A percentile compares a stretch with the other conserved stretches of the same genome.
Conservation (phyloP, 2,888 invertebrate genomes). For the Busseola fusca region DNA sequence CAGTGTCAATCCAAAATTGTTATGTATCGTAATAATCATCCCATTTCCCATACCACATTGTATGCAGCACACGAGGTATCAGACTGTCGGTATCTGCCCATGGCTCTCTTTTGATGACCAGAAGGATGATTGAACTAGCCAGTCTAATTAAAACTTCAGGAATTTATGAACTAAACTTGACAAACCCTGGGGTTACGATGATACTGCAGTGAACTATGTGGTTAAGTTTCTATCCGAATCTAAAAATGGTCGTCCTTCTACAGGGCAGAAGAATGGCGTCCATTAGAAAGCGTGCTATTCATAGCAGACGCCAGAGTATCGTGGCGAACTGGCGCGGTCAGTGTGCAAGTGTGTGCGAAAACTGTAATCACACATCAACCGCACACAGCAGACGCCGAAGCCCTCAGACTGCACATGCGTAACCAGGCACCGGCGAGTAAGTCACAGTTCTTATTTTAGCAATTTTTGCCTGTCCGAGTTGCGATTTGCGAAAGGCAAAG, state of each 20-base stretch:
- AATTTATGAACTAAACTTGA: background rate
- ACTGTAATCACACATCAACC: conserved; percentile 94
- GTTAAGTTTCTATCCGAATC: background rate
- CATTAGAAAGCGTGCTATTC: conserved; percentile 91
- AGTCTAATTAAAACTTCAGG: background rate
- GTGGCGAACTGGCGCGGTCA: conserved; percentile 88
- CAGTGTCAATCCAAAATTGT: background rate
- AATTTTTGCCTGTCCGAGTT: background rate
- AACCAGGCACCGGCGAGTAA: conserved; percentile 79
- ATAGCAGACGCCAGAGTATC: conserved; percentile 91
- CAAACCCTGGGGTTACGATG: background rate
- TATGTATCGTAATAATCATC: background rate
- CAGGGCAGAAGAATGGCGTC: conserved; percentile 91
- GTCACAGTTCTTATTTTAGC: conserved; percentile 46
- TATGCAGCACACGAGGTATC: background rate
- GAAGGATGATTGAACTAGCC: background rate
- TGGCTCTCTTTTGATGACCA: background rate
- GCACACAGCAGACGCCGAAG: conserved; percentile 89
- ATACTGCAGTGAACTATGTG: background rate
- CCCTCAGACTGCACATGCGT: conserved; percentile 87
- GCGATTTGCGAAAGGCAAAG: background rate
- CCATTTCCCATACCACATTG: background rate
- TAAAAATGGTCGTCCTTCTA: conserved; percentile 10
- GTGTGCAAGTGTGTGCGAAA: conserved; percentile 86
- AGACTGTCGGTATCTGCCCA: background rate